These are phyloP conservation scores for Lochmaea crataegi DNA, from an alignment of 2,888 invertebrate species.

Conservation along the genomic window DNA sequence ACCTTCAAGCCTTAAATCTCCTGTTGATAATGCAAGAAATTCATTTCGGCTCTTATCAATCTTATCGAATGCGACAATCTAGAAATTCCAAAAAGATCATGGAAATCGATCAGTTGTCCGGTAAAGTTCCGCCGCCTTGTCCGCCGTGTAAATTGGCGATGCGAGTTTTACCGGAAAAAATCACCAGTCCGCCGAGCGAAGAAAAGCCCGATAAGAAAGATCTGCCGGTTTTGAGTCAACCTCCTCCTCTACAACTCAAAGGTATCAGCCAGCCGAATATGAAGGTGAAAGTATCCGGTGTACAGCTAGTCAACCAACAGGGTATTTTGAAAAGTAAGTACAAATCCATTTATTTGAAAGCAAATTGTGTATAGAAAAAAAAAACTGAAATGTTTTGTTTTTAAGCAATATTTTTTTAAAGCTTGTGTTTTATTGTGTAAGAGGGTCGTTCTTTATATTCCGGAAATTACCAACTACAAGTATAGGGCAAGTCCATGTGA, in stretches of 20 bases:
- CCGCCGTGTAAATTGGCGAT: conserved; percentile 67
- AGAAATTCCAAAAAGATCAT: conserved; percentile 78
- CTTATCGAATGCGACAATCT: conserved; percentile 85
- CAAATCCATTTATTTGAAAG: neutral
- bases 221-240: conserved; percentile 31
- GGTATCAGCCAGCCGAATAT: conserved; percentile 48
- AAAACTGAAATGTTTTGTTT: no score
- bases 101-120: conserved; percentile 68
- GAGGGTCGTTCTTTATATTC: no score
- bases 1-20: conserved; percentile 74
- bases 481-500: no score
- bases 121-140: conserved; percentile 72
- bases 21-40: conserved; percentile 75
- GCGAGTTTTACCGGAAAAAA: conserved; percentile 50
- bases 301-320: conserved; percentile 69
- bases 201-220: conserved; percentile 46
- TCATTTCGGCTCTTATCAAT: conserved; percentile 81
- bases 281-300: conserved; percentile 61
- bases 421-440: no score
- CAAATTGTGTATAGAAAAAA: no score
- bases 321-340: conserved; percentile 68
- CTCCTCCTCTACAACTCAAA: conserved; percentile 39
- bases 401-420: no score
- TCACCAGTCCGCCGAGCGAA: conserved; percentile 32
- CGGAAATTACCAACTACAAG: no score